Percentiles rank a stretch among this genome's conserved stretches.
These are phyloP conservation scores for Pipra filicauda DNA, from an alignment of 2,113 vertebrate genomes.

Conservation along the genomic window DNA sequence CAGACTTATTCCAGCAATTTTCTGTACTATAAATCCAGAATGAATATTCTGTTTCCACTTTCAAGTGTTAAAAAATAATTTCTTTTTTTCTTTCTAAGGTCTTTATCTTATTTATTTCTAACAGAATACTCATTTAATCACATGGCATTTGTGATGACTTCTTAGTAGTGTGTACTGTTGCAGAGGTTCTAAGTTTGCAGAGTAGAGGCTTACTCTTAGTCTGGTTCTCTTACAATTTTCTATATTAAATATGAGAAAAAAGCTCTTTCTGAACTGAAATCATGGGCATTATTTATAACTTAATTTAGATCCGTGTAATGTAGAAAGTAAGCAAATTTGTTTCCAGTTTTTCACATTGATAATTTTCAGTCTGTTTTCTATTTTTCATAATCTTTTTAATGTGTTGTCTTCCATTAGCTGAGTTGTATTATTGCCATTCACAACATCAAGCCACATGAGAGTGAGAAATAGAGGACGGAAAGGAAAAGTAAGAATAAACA, in stretches of 20 bases:
- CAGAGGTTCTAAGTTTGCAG: neutral
- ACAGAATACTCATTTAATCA: neutral
- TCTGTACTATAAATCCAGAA: neutral
- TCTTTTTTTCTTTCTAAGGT: neutral
- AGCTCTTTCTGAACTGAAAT: neutral
- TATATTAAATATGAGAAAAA: neutral
- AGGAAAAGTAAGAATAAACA: slow-evolving; percentile 22
- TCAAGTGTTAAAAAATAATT: neutral
- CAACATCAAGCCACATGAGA: neutral
- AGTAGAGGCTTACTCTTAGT: neutral
- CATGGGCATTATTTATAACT: neutral
- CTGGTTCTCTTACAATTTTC: neutral
- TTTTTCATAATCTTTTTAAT: neutral
- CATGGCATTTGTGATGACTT: neutral
- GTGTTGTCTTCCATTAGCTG: neutral
- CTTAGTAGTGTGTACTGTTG: neutral
- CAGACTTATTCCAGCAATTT: neutral
- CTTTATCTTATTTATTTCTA: neutral
- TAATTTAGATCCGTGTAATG: neutral
- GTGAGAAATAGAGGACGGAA: neutral
- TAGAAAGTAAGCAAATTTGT: neutral
- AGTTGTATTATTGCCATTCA: neutral
- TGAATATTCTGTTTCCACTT: neutral
- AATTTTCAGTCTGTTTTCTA: neutral
- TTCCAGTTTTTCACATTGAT: neutral